Evolutionary conservation across 1,140 invertebrate species (phyloP).

Genomic region (Holotrichia oblita): DNA sequence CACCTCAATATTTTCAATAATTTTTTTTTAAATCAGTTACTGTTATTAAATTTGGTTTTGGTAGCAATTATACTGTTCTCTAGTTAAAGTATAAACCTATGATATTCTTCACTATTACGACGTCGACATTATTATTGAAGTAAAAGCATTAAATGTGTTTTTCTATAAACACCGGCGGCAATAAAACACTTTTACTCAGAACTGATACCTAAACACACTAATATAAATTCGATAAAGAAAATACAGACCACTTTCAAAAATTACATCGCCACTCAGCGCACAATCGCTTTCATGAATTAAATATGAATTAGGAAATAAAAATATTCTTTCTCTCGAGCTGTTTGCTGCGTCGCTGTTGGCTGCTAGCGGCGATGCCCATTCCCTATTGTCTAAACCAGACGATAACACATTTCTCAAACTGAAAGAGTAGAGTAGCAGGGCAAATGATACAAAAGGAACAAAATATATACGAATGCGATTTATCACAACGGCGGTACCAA

Average conservation of each 20-base stretch:
- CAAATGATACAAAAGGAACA: slow-evolving; percentile 33
- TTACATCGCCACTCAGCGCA: slow-evolving; percentile 29
- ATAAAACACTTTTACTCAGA: slow-evolving; percentile 15
- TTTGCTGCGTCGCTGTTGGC: slow-evolving; percentile 9
- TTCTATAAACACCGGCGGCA: background rate
- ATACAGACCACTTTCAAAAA: slow-evolving; percentile 36
- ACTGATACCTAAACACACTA: slow-evolving; percentile 9
- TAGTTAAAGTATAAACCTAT: too few species aligned
- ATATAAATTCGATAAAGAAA: slow-evolving; percentile 37
- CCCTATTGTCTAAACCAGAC: slow-evolving; percentile 31
- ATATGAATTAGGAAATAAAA: slow-evolving; percentile 36
- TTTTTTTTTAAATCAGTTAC: too few species aligned
- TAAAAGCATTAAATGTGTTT: background rate
- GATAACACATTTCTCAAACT: slow-evolving; percentile 33
- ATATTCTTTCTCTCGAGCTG: slow-evolving; percentile 3
- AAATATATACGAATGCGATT: slow-evolving; percentile 30
- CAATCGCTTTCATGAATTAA: slow-evolving; percentile 36
- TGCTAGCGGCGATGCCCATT: background rate
- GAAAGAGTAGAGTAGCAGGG: slow-evolving; percentile 18
- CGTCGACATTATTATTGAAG: too few species aligned
- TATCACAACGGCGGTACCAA: slow-evolving; percentile 35
- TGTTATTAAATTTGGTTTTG: too few species aligned
- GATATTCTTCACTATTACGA: too few species aligned
- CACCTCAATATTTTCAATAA: too few species aligned
- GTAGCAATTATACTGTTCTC: too few species aligned